Evolutionary conservation across 2,113 vertebrate species (phyloP).

Genomic region (Lepus europaeus): DNA sequence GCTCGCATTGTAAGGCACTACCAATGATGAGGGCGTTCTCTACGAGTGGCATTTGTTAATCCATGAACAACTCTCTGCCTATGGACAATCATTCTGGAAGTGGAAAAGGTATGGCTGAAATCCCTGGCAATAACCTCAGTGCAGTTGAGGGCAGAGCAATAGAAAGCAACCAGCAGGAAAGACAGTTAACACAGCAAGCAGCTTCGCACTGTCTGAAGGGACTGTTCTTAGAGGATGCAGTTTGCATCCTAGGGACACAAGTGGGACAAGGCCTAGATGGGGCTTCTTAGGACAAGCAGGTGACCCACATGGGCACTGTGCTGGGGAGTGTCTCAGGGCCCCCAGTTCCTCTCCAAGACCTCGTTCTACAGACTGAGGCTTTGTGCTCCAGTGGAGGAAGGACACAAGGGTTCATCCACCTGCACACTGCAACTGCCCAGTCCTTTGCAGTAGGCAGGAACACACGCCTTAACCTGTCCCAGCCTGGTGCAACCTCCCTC

Average conservation of each 20-base stretch:
- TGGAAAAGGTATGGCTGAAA: background rate
- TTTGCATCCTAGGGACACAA: background rate
- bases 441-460: background rate
- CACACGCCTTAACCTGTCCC: background rate
- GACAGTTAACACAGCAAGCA: background rate
- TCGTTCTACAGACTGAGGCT: too few relatives aligned
- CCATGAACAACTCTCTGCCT: background rate
- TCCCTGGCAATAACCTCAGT: background rate
- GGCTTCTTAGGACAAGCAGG: background rate
- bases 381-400: too few relatives aligned
- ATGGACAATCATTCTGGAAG: background rate
- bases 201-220: background rate
- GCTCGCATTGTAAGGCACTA: background rate
- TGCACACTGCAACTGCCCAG: background rate
- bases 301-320: background rate
- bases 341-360: background rate
- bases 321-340: background rate
- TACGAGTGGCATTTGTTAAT: background rate
- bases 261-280: background rate
- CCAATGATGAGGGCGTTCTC: background rate
- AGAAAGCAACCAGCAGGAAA: background rate
- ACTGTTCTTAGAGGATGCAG: background rate
- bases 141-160: background rate
- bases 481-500: background rate
- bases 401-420: rapidly evolving